Evolutionary conservation across 2,888 invertebrate genomes (phyloP).

Genomic region (Coecobrya sp.): DNA sequence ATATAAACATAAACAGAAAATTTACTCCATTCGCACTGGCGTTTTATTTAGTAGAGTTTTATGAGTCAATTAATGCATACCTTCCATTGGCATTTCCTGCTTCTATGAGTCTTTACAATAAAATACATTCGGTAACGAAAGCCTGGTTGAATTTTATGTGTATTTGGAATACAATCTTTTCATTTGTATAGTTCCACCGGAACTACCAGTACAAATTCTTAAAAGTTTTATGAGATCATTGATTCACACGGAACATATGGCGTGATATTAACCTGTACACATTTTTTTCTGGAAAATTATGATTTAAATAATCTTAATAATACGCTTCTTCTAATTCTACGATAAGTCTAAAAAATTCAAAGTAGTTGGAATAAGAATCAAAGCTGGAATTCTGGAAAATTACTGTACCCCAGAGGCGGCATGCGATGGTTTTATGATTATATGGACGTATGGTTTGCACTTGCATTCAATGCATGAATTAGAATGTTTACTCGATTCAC

Average conservation of each 20-base stretch:
- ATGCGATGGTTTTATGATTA: not conserved
- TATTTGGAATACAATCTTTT: not conserved
- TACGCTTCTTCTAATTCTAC: not conserved
- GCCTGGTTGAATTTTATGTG: not conserved
- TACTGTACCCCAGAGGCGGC: conserved; percentile 50
- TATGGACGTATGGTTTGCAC: no score
- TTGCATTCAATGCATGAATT: conserved; percentile 9
- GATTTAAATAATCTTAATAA: conserved; percentile 50
- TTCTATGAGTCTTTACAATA: no score
- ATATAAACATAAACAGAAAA: conserved; percentile 24
- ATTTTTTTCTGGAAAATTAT: conserved; percentile 33
- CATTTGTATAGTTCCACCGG: not conserved
- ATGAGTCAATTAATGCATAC: no score
- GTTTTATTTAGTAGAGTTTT: no score
- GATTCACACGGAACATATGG: not conserved
- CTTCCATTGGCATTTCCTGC: not conserved
- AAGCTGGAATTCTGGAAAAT: conserved; percentile 60
- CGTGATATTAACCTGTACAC: not conserved
- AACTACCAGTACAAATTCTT: not conserved
- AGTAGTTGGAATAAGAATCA: not conserved
- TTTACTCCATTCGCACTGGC: not conserved
- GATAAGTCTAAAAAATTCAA: not conserved
- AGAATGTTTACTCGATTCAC: not conserved
- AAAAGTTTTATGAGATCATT: not conserved
- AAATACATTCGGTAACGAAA: no score